These are phyloP conservation scores for Oryzias curvinotus DNA, from an alignment of 2,113 vertebrate species.

Conservation along the genomic window DNA sequence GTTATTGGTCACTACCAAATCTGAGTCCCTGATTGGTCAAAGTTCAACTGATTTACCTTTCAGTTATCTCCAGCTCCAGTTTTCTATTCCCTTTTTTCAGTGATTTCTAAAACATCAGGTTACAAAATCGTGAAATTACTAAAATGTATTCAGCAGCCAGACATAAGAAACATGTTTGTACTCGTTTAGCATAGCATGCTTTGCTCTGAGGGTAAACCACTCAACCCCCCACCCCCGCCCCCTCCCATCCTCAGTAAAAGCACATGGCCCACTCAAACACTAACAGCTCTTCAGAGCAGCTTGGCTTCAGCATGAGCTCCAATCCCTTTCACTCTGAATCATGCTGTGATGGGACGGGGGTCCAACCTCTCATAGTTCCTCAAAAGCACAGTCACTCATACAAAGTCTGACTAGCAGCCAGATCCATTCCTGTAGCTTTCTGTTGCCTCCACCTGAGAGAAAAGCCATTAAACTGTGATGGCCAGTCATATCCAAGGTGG, in stretches of 20 bases:
- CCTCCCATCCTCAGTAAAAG: slow-evolving; percentile 37
- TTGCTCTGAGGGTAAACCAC: slow-evolving; percentile 60
- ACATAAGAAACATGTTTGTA: slow-evolving; percentile 57
- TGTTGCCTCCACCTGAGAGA: slow-evolving; percentile 73
- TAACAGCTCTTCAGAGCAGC: slow-evolving; percentile 69
- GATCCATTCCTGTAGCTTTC: slow-evolving; percentile 66
- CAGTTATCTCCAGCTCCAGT: no score
- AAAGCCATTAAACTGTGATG: slow-evolving; percentile 70
- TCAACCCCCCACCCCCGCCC: neutral
- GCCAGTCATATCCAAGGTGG: slow-evolving; percentile 66
- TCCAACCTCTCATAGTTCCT: slow-evolving; percentile 67
- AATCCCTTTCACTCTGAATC: slow-evolving; percentile 66
- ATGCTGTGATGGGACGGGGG: slow-evolving; percentile 66
- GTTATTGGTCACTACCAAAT: no score
- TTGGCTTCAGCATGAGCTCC: slow-evolving; percentile 64
- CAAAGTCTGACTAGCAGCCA: slow-evolving; percentile 71
- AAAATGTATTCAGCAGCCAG: slow-evolving; percentile 73
- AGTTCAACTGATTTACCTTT: no score
- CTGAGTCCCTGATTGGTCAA: no score
- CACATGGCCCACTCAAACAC: slow-evolving; percentile 61
- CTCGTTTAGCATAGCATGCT: slow-evolving; percentile 60
- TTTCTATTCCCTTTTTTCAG: slow-evolving; percentile 29
- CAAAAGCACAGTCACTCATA: slow-evolving; percentile 70
- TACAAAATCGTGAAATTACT: slow-evolving; percentile 70
- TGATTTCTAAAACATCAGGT: slow-evolving; percentile 50